phyloP scores from a whole-genome alignment of 2,113 vertebrate species.

The Bettongia penicillata region DNA sequence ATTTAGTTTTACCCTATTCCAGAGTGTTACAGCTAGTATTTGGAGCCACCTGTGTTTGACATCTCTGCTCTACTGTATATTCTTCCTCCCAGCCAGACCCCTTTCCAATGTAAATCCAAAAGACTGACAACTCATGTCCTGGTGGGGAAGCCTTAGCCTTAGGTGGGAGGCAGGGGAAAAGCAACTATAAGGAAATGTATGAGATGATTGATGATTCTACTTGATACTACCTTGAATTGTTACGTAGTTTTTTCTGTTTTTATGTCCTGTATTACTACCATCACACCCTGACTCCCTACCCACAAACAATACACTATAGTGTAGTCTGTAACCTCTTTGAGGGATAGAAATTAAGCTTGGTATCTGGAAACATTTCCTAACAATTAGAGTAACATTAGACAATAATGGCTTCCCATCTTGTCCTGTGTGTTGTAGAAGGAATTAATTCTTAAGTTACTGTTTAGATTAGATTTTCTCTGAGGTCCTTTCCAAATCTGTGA shows the following conservation, averaged over 20 bases:
- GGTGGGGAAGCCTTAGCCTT: neutral
- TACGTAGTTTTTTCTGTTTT: neutral
- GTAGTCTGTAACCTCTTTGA: neutral
- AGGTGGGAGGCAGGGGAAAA: neutral
- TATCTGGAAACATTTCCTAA: neutral
- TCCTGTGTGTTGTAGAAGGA: neutral
- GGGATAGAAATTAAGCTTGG: neutral
- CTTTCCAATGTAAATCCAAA: neutral
- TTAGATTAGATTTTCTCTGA: neutral
- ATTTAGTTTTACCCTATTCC: neutral
- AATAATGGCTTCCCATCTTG: neutral
- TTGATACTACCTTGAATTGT: neutral
- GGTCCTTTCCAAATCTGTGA: neutral
- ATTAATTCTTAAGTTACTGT: neutral
- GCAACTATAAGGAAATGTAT: neutral
- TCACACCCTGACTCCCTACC: neutral
- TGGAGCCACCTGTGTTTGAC: neutral
- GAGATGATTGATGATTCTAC: neutral
- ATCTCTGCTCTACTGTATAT: neutral
- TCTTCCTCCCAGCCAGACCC: neutral
- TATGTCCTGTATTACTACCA: neutral
- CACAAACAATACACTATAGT: no score
- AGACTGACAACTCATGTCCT: neutral
- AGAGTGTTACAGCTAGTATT: neutral
- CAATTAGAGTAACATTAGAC: neutral